Percentiles rank a stretch among this genome's conserved stretches.
phyloP scores from a whole-genome alignment of 2,113 vertebrate genomes.

The Gallinago paraguaiae region DNA sequence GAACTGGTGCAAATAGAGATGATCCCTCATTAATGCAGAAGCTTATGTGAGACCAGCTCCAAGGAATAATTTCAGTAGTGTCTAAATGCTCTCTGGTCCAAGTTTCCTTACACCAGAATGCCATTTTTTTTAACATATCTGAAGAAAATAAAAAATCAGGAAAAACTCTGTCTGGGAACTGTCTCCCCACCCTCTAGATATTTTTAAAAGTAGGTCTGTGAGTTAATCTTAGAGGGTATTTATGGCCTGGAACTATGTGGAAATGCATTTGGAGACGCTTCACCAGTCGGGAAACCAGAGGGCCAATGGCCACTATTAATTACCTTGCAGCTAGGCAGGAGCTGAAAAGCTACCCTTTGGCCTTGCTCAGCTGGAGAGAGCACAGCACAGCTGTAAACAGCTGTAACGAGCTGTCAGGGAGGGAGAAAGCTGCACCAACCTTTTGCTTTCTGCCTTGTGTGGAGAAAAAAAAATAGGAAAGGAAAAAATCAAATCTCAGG shows the following conservation, averaged over 20 bases:
- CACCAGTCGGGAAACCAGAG: background rate
- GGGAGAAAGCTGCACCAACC: background rate
- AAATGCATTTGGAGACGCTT: background rate
- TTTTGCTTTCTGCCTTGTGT: background rate
- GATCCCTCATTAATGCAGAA: conserved; percentile 35
- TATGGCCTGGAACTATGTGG: background rate
- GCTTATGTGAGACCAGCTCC: conserved; percentile 3
- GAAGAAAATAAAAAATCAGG: background rate
- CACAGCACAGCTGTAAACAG: background rate
- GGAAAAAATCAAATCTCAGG: background rate
- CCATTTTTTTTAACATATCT: background rate
- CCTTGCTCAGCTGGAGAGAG: rapidly evolving
- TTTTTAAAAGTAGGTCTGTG: background rate
- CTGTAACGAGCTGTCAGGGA: background rate
- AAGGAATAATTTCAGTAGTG: background rate
- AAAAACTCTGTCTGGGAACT: background rate
- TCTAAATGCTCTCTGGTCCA: conserved; percentile 1
- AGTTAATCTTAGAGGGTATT: background rate
- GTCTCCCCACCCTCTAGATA: background rate
- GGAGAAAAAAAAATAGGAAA: background rate
- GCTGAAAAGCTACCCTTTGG: background rate
- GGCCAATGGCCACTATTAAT: background rate
- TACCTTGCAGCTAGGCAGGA: background rate
- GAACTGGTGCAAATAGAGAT: conserved; percentile 3
- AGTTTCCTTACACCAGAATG: background rate